Base-by-base conservation (phyloP, 2,888 invertebrate genomes). In the Nezara viridula region DNA sequence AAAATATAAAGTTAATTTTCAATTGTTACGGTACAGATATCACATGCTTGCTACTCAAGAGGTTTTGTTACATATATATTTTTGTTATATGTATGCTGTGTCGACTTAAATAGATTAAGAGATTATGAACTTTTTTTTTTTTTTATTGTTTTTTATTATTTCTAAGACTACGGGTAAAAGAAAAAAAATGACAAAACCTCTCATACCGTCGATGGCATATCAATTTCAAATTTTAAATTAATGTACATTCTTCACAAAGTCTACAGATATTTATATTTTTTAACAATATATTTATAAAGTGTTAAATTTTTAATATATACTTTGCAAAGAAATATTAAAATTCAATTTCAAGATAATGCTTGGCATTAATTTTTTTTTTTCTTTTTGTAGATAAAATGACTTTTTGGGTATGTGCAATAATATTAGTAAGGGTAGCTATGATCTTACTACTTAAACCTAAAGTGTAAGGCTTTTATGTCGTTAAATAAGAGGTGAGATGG, bases 401-500 rank as follows among this genome's bases (percentile, higher is more conserved):
- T 81, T 81, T 81, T 81, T 81, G 81, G 81, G 81, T 81, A 44
- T 44, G 81, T 81, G 81, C 81, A 81, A 81, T 73, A 73, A 73
- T 81, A 81, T 44, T 81, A 81, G 44, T 81, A 81, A 81, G 44
- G 44, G n/a, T 81, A n/a, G n/a, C 44, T 81, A 81, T 47, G n/a
- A 40, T 44, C 44, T 44, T 77, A 77, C 77, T 81, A 44, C 10
- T 81, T 81, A 44, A 81, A n/a, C 44, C 81, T 81, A 81, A 81
- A n/a, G n/a, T 9, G 12, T n/a, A 12, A 44, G n/a, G 44, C 24
- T 44, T 44, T 44, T 81, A 81, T 6, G 4, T 81, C 19, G 24
- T 81, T 81, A 81, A 81, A 81, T 81, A 81, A 81, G 81, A n/a
- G 81, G 81, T 24, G 81, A 81, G 40, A 81, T 81, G 81, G 81